These are phyloP conservation scores for Scortum barcoo DNA, from an alignment of 2,113 vertebrate genomes.

Conservation along the genomic window DNA sequence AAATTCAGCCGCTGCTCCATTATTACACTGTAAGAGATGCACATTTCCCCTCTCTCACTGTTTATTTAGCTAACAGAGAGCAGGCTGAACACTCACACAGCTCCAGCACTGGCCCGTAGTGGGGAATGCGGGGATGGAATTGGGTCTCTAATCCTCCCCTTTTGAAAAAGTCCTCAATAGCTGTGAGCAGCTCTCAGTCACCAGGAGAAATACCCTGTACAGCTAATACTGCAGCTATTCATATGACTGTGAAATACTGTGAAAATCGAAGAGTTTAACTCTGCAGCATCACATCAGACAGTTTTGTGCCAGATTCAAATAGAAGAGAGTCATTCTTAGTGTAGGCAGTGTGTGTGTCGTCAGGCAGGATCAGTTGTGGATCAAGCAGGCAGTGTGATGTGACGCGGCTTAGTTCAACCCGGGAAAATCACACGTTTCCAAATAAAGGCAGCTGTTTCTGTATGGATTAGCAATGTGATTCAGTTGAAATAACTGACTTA, in stretches of 20 bases:
- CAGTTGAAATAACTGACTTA: background rate
- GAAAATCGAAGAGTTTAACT: slow-evolving; percentile 37
- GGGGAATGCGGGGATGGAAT: slow-evolving; percentile 30
- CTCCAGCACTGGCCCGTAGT: slow-evolving; percentile 2
- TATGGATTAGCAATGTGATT: slow-evolving; percentile 31
- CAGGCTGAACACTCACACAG: slow-evolving; percentile 10
- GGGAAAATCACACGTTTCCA: slow-evolving; percentile 23
- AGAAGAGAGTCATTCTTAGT: background rate
- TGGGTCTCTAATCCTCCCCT: slow-evolving; percentile 42
- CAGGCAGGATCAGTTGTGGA: slow-evolving; percentile 10
- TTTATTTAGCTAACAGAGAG: slow-evolving; percentile 38
- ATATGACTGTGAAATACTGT: slow-evolving; percentile 39
- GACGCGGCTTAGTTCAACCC: background rate
- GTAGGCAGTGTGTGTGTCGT: background rate
- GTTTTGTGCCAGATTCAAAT: slow-evolving; percentile 17
- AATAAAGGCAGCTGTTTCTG: slow-evolving; percentile 44
- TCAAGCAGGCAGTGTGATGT: slow-evolving; percentile 3
- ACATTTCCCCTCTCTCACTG: background rate
- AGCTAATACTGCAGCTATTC: slow-evolving; percentile 44
- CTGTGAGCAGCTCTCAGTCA: slow-evolving; percentile 48
- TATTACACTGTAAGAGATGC: slow-evolving; percentile 4
- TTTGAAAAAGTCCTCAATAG: slow-evolving; percentile 50
- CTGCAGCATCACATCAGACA: slow-evolving; percentile 27
- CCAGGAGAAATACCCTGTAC: slow-evolving; percentile 23
- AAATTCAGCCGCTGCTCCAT: background rate